Conservation (phyloP, 2,113 vertebrate species). For the Cebus imitator region DNA sequence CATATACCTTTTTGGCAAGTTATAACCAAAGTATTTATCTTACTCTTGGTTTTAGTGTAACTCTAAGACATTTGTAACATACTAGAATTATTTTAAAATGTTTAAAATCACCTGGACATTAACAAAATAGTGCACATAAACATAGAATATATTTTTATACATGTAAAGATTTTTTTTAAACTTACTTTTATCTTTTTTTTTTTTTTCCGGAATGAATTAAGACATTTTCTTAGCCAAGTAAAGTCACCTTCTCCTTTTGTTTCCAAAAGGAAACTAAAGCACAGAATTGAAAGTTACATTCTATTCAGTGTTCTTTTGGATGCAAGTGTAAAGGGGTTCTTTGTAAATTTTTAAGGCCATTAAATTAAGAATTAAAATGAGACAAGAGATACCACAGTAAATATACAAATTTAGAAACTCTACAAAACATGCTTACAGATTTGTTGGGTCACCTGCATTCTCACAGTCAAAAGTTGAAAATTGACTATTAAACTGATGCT, state of each 20-base stretch:
- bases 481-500: slow-evolving; percentile 36
- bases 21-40: not conserved
- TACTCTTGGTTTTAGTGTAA: not conserved
- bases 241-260: not conserved
- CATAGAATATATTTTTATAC: not conserved
- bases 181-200: not conserved
- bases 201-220: not conserved
- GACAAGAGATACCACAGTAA: not conserved
- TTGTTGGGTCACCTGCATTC: not conserved
- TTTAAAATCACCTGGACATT: not conserved
- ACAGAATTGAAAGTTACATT: not conserved
- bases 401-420: not conserved
- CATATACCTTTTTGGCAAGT: not conserved
- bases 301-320: not conserved
- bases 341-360: not conserved
- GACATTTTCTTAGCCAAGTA: not conserved
- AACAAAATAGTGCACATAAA: not conserved
- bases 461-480: slow-evolving; percentile 15
- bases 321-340: not conserved
- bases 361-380: not conserved
- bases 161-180: not conserved
- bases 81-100: not conserved
- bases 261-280: not conserved
- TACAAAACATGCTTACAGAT: not conserved
- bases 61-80: not conserved